phyloP scores from a whole-genome alignment of 2,797 vertebrate genomes.

The Hippocampus kuda region DNA sequence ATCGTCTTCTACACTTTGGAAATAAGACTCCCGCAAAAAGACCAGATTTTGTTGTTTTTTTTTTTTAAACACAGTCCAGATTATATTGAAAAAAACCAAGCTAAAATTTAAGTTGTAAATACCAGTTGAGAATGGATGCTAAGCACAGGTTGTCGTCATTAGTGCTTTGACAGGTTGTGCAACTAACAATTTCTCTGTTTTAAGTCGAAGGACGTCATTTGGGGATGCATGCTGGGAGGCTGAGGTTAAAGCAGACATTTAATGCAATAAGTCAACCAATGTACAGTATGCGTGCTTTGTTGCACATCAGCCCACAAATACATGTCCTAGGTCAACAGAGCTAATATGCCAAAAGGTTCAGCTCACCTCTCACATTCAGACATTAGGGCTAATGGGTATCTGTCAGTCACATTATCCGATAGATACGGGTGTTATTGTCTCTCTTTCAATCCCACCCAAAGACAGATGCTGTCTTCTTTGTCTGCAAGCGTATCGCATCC shows the following conservation, averaged over 20 bases:
- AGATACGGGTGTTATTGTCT: slow-evolving; percentile 40
- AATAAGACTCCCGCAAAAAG: slow-evolving; percentile 46
- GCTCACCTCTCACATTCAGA: slow-evolving; percentile 46
- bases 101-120: slow-evolving; percentile 30
- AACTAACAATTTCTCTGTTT: slow-evolving; percentile 37
- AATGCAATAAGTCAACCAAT: not conserved
- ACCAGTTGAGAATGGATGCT: slow-evolving; percentile 46
- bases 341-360: slow-evolving; percentile 64
- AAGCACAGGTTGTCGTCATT: slow-evolving; percentile 54
- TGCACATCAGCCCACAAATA: slow-evolving; percentile 25
- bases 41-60: slow-evolving; percentile 11
- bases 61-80: slow-evolving; percentile 32
- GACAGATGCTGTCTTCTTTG: slow-evolving; percentile 24
- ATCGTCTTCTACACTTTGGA: slow-evolving; percentile 54
- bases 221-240: slow-evolving; percentile 21
- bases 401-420: slow-evolving; percentile 53
- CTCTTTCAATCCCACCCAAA: slow-evolving; percentile 14
- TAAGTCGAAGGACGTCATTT: slow-evolving; percentile 51
- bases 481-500: slow-evolving; percentile 21
- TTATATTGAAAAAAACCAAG: slow-evolving; percentile 29
- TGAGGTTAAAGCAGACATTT: slow-evolving; percentile 22
- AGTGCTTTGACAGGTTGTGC: slow-evolving; percentile 35
- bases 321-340: slow-evolving; percentile 60
- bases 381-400: slow-evolving; percentile 23
- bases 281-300: not conserved